Evolutionary conservation across 2,113 vertebrate species (phyloP).

Genomic region (Tympanuchus pallidicinctus): DNA sequence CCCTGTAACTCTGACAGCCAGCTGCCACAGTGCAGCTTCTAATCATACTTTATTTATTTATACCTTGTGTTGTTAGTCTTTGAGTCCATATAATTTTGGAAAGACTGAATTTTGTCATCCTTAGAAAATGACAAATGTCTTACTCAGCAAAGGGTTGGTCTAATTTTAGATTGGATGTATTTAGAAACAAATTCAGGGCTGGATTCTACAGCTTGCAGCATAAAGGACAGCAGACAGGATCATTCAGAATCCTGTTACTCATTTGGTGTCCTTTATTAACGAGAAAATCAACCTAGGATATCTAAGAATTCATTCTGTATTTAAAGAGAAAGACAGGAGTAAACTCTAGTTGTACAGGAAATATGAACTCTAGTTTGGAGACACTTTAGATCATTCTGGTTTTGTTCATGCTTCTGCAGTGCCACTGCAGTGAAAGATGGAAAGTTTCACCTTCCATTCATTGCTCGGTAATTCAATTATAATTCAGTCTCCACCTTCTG

Average conservation of each 20-base stretch:
- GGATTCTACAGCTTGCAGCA: neutral
- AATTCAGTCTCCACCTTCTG: constrained; percentile 19
- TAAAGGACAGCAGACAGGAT: neutral
- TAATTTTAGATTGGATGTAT: constrained; percentile 10
- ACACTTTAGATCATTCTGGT: neutral
- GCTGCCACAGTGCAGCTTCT: neutral
- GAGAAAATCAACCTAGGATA: neutral
- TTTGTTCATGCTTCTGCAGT: neutral
- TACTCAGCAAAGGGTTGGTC: neutral
- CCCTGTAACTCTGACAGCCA: neutral
- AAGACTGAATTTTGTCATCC: neutral
- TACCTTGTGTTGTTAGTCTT: constrained; percentile 5
- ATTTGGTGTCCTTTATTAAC: neutral
- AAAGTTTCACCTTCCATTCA: constrained; percentile 25
- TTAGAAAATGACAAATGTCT: neutral
- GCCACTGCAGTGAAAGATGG: neutral
- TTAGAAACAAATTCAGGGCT: constrained; percentile 3
- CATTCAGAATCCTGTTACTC: neutral
- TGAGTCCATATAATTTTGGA: constrained; percentile 11
- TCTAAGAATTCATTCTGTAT: neutral
- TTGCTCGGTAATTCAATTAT: constrained; percentile 4
- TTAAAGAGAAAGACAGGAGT: neutral
- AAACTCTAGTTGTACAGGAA: neutral
- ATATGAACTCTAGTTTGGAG: neutral
- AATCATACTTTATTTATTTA: neutral